Base-by-base conservation (phyloP, 2,888 invertebrate genomes). In the Yponomeuta malinellus region DNA sequence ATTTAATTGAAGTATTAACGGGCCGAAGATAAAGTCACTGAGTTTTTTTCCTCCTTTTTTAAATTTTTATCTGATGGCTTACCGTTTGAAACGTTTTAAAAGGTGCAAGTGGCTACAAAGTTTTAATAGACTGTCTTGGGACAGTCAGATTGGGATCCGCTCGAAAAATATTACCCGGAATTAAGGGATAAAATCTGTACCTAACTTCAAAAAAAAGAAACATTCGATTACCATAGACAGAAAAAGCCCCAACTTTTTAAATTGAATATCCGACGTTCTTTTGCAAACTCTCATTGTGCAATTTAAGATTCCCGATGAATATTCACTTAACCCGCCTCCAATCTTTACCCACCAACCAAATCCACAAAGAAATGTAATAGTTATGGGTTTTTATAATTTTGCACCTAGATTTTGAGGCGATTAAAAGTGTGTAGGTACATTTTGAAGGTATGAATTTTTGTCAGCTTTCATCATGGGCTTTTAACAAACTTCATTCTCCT, bases 1-100 rank as follows among this genome's bases (percentile, higher is more conserved):
- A 81, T 83, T 85, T 89, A 90, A 91, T 91, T 90, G 90, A 83
- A 83, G 90, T 87, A 89, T 92, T 92, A 90, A 88, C 88, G 81
- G 86, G 76, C 78, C 86, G 85, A 81, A 87, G 91, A 90, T 91
- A 91, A 90, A 85, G 89, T 86, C 90, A 84, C 82, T 85, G 81
- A 77, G 78, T 52, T 52, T 52, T 12, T 52, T 52, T 9, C 52
- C 8, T 9, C 10, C 78, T 73, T 77, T 86, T 84, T 86, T 83
- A 81, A 73, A 76, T 78, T 76, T 82, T 88, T 88, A 91, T 90
- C 91, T 80, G 91, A 90, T 90, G 89, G 89, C 89, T 91, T 90
- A 90, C 88, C 85, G 87, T 48, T 70, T 88, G 86, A 88, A 87
- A 89, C 12, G 52, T 89, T 48, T 69, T 88, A 86, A 88, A 87